These are phyloP conservation scores for Thamnophis sirtalis DNA, from an alignment of 2,113 vertebrate species.

Conservation along the genomic window DNA sequence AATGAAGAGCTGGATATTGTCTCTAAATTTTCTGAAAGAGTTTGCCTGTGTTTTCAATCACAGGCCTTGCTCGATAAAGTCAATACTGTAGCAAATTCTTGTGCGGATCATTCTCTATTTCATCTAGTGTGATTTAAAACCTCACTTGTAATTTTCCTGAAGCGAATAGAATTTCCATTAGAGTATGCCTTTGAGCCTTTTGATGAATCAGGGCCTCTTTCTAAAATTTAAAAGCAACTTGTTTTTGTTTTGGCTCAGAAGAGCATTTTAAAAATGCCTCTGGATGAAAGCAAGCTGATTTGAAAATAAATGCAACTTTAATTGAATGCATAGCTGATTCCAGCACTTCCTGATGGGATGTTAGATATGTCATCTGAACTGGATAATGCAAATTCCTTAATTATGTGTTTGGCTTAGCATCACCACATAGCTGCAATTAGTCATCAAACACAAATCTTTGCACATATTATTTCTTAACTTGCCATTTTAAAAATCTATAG, in stretches of 20 bases:
- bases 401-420: neutral
- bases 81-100: neutral
- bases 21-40: neutral
- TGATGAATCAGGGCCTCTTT: conserved; percentile 13
- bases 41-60: neutral
- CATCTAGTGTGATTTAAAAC: neutral
- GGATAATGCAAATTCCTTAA: neutral
- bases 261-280: neutral
- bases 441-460: conserved; percentile 11
- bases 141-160: neutral
- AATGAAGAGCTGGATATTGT: neutral
- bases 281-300: neutral
- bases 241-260: neutral
- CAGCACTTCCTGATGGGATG: neutral
- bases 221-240: neutral
- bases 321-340: neutral
- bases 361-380: neutral
- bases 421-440: neutral
- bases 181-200: neutral
- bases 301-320: conserved; percentile 1
- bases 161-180: neutral
- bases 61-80: neutral
- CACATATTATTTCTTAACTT: neutral
- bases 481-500: neutral
- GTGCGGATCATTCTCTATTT: neutral